Evolutionary conservation across 1,140 invertebrate genomes (phyloP).

Genomic region (Neocloeon triangulifer): DNA sequence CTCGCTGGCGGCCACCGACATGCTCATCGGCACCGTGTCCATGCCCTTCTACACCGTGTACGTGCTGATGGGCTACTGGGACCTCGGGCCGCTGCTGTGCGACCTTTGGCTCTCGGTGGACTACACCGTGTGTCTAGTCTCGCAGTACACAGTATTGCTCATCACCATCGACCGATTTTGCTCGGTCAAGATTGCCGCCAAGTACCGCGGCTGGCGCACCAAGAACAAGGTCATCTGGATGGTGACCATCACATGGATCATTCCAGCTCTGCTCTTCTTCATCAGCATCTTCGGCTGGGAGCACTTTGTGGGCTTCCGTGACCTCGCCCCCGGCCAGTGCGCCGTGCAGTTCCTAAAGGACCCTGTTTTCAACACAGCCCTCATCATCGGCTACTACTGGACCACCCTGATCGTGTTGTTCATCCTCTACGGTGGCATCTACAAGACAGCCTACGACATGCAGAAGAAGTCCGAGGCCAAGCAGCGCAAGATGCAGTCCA

Average conservation of each 20-base stretch:
- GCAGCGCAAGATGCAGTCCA: slow-evolving; percentile 80
- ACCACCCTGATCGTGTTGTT: slow-evolving; percentile 83
- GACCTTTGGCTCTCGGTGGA: slow-evolving; percentile 96
- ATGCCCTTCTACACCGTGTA: slow-evolving; percentile 96
- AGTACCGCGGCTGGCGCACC: slow-evolving; percentile 92
- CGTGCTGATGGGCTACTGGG: slow-evolving; percentile 89
- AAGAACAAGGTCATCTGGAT: slow-evolving; percentile 80
- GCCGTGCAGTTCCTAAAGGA: slow-evolving; percentile 96
- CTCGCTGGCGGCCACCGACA: slow-evolving; percentile 90
- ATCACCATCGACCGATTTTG: slow-evolving; percentile 98
- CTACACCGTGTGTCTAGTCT: slow-evolving; percentile 96
- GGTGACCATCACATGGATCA: slow-evolving; percentile 93
- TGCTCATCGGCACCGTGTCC: slow-evolving; percentile 85
- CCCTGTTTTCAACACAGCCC: slow-evolving; percentile 90
- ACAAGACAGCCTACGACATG: slow-evolving; percentile 94
- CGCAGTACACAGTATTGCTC: slow-evolving; percentile 95
- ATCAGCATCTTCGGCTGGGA: slow-evolving; percentile 99
- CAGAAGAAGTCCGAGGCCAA: slow-evolving; percentile 93
- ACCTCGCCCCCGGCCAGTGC: slow-evolving; percentile 70
- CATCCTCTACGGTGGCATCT: slow-evolving; percentile 90
- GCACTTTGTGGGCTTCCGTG: slow-evolving; percentile 80
- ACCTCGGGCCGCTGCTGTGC: slow-evolving; percentile 84
- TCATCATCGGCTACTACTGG: slow-evolving; percentile 97
- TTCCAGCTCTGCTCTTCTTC: slow-evolving; percentile 90
- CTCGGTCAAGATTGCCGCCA: slow-evolving; percentile 95